A percentile compares a stretch with the other conserved stretches of the same genome.
phyloP scores from a whole-genome alignment of 2,113 vertebrate genomes.

The Brachionichthys hirsutus region DNA sequence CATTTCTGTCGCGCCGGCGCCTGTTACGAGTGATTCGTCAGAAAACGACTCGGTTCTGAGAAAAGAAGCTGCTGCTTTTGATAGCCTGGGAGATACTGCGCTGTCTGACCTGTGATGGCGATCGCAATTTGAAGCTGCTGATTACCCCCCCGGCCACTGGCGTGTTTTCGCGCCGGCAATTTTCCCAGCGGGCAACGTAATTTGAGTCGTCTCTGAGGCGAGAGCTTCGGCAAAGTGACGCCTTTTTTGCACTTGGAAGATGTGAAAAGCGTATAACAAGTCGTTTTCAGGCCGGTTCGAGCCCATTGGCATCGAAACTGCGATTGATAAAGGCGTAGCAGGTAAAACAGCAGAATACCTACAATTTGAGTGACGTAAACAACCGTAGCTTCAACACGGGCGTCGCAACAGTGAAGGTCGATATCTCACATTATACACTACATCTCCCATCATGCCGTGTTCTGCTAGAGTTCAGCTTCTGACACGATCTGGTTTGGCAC shows the following conservation, averaged over 20 bases:
- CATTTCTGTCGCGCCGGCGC: no score
- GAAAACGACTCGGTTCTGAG: neutral
- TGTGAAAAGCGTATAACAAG: neutral
- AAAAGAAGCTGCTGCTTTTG: neutral
- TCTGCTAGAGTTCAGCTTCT: no score
- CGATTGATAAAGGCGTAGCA: neutral
- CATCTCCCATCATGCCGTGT: no score
- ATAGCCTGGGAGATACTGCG: neutral
- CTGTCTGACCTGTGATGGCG: constrained; percentile 9
- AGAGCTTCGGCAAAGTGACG: constrained; percentile 29
- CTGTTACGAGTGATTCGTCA: no score
- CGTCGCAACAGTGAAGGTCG: no score
- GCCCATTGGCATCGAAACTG: neutral
- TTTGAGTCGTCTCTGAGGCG: constrained; percentile 28
- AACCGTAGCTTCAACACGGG: no score
- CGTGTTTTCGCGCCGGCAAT: constrained; percentile 22
- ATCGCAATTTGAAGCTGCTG: constrained; percentile 12
- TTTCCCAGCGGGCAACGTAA: constrained; percentile 27
- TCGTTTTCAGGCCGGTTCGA: neutral
- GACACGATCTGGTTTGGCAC: no score
- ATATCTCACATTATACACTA: no score
- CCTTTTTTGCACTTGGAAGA: constrained; percentile 10
- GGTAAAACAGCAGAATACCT: neutral
- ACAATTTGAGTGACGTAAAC: no score
- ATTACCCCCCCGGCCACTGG: constrained; percentile 16